Evolutionary conservation across 2,113 vertebrate species (phyloP).

Genomic region (Hemibagrus wyckioides): DNA sequence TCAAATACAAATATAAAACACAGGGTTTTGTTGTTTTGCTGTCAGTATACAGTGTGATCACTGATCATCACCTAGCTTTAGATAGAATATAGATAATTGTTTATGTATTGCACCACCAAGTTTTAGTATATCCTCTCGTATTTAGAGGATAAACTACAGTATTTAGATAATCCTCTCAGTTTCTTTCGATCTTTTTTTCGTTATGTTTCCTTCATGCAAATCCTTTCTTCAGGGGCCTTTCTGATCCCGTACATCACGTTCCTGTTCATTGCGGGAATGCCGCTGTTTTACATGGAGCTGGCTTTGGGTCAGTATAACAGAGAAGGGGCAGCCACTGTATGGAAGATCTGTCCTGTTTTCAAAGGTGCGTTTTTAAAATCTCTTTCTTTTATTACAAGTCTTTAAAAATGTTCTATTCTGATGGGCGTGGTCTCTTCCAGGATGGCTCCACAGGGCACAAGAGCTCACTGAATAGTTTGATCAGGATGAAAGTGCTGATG

Average conservation of each 20-base stretch:
- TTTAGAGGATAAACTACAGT: no score
- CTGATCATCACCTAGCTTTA: neutral
- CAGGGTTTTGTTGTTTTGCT: neutral
- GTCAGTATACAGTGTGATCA: neutral
- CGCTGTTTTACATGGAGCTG: conserved; percentile 98
- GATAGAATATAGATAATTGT: neutral
- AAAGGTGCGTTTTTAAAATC: conserved; percentile 82
- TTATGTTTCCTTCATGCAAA: conserved; percentile 1
- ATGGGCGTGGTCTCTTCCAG: no score
- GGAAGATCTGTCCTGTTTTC: conserved; percentile 98
- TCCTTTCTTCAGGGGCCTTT: conserved; percentile 86
- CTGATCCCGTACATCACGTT: conserved; percentile 96
- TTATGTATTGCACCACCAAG: neutral
- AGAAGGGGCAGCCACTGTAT: conserved; percentile 94
- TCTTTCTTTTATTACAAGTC: conserved; percentile 8
- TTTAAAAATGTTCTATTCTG: no score
- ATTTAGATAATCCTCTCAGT: neutral
- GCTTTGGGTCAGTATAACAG: conserved; percentile 96
- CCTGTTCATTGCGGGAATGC: conserved; percentile 97
- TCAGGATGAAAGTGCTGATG: neutral
- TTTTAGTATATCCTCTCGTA: neutral
- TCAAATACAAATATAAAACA: neutral
- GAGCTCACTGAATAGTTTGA: neutral
- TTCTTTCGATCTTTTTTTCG: neutral
- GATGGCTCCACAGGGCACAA: neutral